These are phyloP conservation scores for Syngnathus scovelli DNA, from an alignment of 2,113 vertebrate species.

Conservation along the genomic window DNA sequence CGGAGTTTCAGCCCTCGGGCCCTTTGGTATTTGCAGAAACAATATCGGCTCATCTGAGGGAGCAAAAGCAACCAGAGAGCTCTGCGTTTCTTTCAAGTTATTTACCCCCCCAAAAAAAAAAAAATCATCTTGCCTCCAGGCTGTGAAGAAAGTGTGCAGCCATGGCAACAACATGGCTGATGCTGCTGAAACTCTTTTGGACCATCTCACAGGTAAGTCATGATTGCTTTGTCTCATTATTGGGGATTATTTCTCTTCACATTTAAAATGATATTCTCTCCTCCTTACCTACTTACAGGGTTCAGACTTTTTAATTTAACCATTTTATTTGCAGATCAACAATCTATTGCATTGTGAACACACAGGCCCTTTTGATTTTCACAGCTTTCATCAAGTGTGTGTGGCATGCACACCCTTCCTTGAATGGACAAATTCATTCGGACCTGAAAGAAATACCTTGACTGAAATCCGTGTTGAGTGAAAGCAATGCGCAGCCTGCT, in stretches of 20 bases:
- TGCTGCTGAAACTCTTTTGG: conserved; percentile 47
- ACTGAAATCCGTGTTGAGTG: conserved; percentile 71
- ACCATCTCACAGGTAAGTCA: conserved; percentile 58
- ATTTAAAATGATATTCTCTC: too few relatives aligned
- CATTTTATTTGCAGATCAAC: background rate
- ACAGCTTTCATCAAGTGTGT: conserved; percentile 57
- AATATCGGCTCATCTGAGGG: conserved; percentile 51
- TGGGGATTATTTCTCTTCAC: too few relatives aligned
- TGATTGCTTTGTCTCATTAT: background rate
- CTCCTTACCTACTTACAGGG: too few relatives aligned
- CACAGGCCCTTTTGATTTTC: conserved; percentile 60
- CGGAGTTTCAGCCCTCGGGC: conserved; percentile 57
- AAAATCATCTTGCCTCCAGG: conserved; percentile 47
- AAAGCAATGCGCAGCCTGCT: conserved; percentile 65
- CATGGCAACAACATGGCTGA: conserved; percentile 39
- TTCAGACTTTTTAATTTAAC: too few relatives aligned
- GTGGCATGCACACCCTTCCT: conserved; percentile 40
- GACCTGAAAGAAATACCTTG: conserved; percentile 62
- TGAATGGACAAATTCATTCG: conserved; percentile 65
- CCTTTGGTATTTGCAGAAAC: conserved; percentile 67
- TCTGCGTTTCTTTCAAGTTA: conserved; percentile 52
- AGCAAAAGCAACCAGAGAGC: conserved; percentile 6
- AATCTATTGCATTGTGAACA: conserved; percentile 29
- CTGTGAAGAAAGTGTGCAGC: conserved; percentile 21
- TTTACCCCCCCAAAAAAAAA: conserved; percentile 19